Base-by-base conservation (phyloP, 2,888 invertebrate genomes). In the Agrotis clavis region DNA sequence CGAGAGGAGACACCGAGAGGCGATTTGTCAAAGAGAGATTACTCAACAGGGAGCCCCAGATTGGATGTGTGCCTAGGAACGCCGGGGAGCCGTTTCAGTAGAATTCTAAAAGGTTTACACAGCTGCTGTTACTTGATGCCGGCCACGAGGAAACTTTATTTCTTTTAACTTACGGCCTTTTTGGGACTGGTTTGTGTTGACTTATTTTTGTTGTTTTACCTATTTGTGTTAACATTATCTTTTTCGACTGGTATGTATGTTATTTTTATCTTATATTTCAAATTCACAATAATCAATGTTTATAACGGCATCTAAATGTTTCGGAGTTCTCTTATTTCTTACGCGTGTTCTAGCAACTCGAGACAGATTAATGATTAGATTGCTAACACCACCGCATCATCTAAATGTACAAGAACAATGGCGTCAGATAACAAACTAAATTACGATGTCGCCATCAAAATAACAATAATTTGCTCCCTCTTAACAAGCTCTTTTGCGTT, bases 1-100 rank as follows among this genome's bases (percentile, higher is more conserved):
- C 48, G 48, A 16, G 54, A 68, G 76, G 78, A 86, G 79, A 82
- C 77, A 77, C 66, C 67, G 57, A 69, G 78, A 63, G 67, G 82
- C 79, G 81, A 89, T 89, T 89, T 89, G 84, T 89, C 88, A 89
- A 73, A 77, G 64, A 77, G 72, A 77, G 83, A 88, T 87, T 85
- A 88, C 82, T 67, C 60, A 71, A 62, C 71, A 61, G 73, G 82
- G 74, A 77, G 54, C 53, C 53, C 69, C 68, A 72, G 83, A 78
- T 83, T 81, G 83, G 62, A 76, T 74, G 85, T 83, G 81, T 79
- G 69, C 71, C 72, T 60, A 66, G 67, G 70, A 70, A 59, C 73
- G 65, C 65, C 45, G 60, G 74, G 66, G 63, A 68, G 48, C 41
- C 61, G 65, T n/a, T 63, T 45, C 61, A 67, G 61, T 64, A 35